phyloP scores from a whole-genome alignment of 2,113 vertebrate genomes.

The Oncorhynchus tshawytscha region DNA sequence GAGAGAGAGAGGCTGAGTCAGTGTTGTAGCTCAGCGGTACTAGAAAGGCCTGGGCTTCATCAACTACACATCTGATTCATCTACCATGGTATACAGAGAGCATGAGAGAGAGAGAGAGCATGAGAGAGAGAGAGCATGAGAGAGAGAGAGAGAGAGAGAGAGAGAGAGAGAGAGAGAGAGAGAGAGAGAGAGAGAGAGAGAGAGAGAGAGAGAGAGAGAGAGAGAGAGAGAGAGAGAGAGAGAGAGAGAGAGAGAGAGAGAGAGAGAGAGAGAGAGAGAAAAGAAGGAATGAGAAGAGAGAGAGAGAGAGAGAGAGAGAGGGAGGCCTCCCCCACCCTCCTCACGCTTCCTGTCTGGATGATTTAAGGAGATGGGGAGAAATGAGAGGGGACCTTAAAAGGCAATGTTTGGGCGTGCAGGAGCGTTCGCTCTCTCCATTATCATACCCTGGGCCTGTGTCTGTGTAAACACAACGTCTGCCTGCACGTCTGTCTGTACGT shows the following conservation, averaged over 20 bases:
- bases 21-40: not conserved
- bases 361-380: slow-evolving; percentile 58
- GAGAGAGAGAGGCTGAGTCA: not conserved
- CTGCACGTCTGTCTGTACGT: slow-evolving; percentile 13
- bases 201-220: too few species aligned
- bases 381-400: slow-evolving; percentile 62
- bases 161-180: not conserved
- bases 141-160: too few species aligned
- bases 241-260: not conserved
- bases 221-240: not conserved
- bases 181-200: not conserved
- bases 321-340: slow-evolving; percentile 16
- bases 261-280: not conserved
- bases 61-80: not conserved
- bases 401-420: slow-evolving; percentile 54
- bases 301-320: not conserved
- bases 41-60: not conserved
- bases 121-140: not conserved
- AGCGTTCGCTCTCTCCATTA: slow-evolving; percentile 37
- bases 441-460: slow-evolving; percentile 33
- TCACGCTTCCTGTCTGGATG: slow-evolving; percentile 49
- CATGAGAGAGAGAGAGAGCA: too few species aligned
- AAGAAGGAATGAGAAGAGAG: not conserved
- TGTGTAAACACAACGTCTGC: slow-evolving; percentile 52
- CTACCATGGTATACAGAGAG: not conserved